Evolutionary conservation across 2,888 invertebrate genomes (phyloP), one percentile per base, ranked within the genome.

Genomic region (Aphidius colemani): DNA sequence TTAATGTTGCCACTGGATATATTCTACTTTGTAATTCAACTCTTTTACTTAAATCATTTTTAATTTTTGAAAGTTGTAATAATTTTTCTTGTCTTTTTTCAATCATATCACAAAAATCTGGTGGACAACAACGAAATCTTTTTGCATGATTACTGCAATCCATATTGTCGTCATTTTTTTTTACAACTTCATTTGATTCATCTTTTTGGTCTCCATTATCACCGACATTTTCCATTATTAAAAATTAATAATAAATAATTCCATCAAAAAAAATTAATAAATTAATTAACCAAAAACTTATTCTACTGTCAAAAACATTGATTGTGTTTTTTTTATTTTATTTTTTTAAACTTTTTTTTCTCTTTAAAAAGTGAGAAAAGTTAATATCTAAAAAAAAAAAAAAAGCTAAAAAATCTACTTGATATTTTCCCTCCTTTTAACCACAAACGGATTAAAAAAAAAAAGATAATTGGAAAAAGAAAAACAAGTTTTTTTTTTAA

Each of bases 21-120:
- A 88, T 87, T 68, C 84, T 85, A 75, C 89, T 87, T 62, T 90
- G 80, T 70, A 86, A 83, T 61, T 86, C 83, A 59, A 89, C 73
- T 65, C 88, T 85, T 56, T 84, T 83, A 59, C 83, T 78, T 55
- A 89, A 77, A 70, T 88, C 87, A 64, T 82, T 83, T 63, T 84
- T 83, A 43, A 81, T 78, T 65, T 85, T 88, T 83, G 86, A 78
- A 77, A 88, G 72, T 63, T 82, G 81, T 49, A 81, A 81, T 70
- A 84, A 84, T 71, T 81, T 81, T 59, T 87, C 85, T 82, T 88
- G 88, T 72, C 85, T 86, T 53, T 84, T 82, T 66, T 85, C 85
- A 43, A 89, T 81, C 55, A 85, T 74, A 48, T 84, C 82, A 3
- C 71, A 71, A 65, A 76, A 71, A 11, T 67, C 67, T 45, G 74